A percentile compares a stretch with the other conserved stretches of the same genome.
Conservation (phyloP, 2,888 invertebrate genomes). For the Acleris laterana region DNA sequence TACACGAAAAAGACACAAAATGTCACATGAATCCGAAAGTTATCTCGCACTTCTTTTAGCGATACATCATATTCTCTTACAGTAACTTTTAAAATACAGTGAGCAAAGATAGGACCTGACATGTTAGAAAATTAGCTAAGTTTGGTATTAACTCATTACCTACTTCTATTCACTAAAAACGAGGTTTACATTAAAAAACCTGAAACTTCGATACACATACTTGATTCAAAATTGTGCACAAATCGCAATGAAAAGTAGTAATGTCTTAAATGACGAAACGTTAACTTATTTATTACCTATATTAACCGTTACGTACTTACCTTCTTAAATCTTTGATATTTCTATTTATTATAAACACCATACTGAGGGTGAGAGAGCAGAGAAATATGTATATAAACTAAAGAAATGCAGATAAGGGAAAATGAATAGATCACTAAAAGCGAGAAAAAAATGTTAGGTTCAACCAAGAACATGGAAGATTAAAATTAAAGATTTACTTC, state of each 20-base stretch:
- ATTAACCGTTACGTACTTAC: background rate
- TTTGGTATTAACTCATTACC: background rate
- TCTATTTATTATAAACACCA: background rate
- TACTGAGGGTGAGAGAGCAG: background rate
- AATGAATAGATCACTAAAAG: too few relatives aligned
- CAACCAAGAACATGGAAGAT: too few relatives aligned
- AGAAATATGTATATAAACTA: background rate
- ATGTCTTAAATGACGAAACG: too few relatives aligned
- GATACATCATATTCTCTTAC: background rate
- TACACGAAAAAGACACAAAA: conserved; percentile 9
- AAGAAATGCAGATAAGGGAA: background rate
- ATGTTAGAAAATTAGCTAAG: background rate
- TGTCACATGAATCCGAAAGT: background rate
- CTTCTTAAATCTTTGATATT: background rate
- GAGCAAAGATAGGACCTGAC: conserved; percentile 1
- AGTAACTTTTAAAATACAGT: conserved; percentile 2
- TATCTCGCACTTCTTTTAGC: background rate
- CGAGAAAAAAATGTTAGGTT: too few relatives aligned
- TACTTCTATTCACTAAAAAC: too few relatives aligned
- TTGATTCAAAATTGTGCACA: too few relatives aligned
- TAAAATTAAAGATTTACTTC: too few relatives aligned
- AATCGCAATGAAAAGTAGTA: too few relatives aligned
- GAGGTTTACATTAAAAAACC: too few relatives aligned
- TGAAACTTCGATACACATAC: too few relatives aligned
- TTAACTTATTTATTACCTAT: too few relatives aligned